Base-by-base conservation (phyloP, 64 coral and sea anemone species). In the Stichodactyla helianthus region DNA sequence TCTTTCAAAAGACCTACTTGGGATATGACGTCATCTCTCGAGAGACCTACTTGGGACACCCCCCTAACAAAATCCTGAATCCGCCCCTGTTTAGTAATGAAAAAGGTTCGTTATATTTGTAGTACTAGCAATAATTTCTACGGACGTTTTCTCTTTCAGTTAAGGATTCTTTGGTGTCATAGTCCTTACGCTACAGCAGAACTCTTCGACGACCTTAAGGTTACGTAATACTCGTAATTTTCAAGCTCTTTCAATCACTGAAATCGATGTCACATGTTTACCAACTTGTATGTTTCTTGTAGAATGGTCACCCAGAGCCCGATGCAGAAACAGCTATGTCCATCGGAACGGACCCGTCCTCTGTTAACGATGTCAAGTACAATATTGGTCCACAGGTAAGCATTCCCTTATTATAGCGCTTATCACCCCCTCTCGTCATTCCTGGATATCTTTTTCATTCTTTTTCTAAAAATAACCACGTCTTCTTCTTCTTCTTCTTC, bases 151-250 rank as follows among this genome's bases (percentile, higher is more conserved):
- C 20, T 22, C 27, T 74, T 77, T 77, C 88, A 98, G 96, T 89
- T 98, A 31, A 51, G 88, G 82, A 90, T 98, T 84, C 88, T 98
- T 20, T 98, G 96, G 96, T 98, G 93, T 22, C 96, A 94, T 53
- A 98, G 96, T 94, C 96, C 96, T 4, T 94, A 98, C 76, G 93
- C 96, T 17, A 99, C 97, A 52, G 97, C 97, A 59, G 97, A 99
- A 58, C 60, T 99, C 11, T 98, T 99, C 77, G 97, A 99, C 55
- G 97, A 99, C 55, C 60, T 99, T 50, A 99, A 99, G 93, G 97
- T 17, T 60, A 18, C 5, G 18, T 62, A 17, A 4, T 18, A 62
- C 59, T 62, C 56, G 56, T 62, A 13, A 62, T 18, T 5, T 62
- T 1, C 18, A 18, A 15, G 16, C 0, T 62, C 59, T 62, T 18